Base-by-base conservation (phyloP, 2,113 vertebrate genomes). In the Amblyornis subalaris region DNA sequence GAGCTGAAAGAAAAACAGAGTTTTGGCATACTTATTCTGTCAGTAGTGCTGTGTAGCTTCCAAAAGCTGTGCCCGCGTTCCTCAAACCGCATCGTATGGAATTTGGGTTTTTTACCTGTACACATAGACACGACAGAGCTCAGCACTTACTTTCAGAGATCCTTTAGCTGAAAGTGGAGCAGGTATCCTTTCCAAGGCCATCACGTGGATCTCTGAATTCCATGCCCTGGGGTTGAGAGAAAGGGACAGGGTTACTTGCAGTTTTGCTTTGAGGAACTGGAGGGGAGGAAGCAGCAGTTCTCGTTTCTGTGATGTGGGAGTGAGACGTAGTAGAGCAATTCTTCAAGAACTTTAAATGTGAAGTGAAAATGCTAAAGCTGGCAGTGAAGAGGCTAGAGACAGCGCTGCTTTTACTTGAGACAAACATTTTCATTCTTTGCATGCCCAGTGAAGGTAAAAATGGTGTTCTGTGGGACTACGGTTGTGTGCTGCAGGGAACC, bases 1-100 rank as follows among this genome's bases (percentile, higher is more conserved):
- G 33, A 60, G 48, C 10, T 57, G 48, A 26, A 48, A 84, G 73
- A 15, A 48, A 61, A 67, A 2, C 13, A 6, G 21, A 7, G 45
- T 23, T 88, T 31, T 26, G 62, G 42, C 53, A 45, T 6, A 2
- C 10, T 23, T 10, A 0, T 23, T 72, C 24, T 50, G 40, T 54
- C 14, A 1, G 40, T 26, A 58, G 25, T 1, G 17, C 24, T 67
- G 22, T 21, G 53, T 23, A 60, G 50, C 54, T 65, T 42, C 11
- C 3, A 5, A 5, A 44, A 58, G 44, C 70, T 28, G 12, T 67
- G 65, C 53, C 69, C 47, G 38, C 0, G 0, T 18, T 73, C 64
- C 69, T 80, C 72, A 29, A 4, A 31, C n/a, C 0, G 0, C 7
- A 7, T 26, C 12, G 0, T 3, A 21, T 0, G 3, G 3, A 14